Percentiles rank a stretch among this genome's conserved stretches.
phyloP scores from a whole-genome alignment of 2,113 vertebrate genomes.

The Budorcas taxicolor region DNA sequence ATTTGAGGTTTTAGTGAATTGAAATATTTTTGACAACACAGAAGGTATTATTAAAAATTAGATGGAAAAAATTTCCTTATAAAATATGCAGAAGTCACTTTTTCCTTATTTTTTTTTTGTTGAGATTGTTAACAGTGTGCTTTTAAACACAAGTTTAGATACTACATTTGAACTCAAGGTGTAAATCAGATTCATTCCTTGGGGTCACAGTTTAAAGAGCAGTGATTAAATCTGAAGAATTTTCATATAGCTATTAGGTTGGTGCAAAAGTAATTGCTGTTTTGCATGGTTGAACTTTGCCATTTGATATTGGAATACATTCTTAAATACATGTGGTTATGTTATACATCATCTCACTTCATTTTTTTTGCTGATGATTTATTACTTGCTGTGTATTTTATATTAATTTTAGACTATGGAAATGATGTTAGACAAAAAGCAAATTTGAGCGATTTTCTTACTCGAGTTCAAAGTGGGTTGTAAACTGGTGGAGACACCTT shows the following conservation, averaged over 20 bases:
- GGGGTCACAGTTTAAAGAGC: not conserved
- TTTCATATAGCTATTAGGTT: not conserved
- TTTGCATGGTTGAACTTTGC: not conserved
- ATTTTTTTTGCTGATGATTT: not conserved
- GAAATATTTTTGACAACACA: not conserved
- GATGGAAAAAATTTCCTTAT: not conserved
- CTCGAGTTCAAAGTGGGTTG: not conserved
- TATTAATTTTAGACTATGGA: not conserved
- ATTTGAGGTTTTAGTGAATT: not conserved
- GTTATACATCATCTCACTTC: not conserved
- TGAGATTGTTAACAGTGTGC: not conserved
- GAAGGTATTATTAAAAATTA: not conserved
- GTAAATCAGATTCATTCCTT: not conserved
- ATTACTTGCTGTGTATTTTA: not conserved
- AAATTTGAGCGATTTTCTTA: not conserved
- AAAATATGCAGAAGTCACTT: not conserved
- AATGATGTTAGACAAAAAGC: not conserved
- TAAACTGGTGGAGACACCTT: not conserved
- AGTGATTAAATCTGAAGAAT: not conserved
- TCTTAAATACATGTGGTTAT: not conserved
- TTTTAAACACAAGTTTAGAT: not conserved
- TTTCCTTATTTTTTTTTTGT: not conserved
- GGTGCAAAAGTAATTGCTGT: not conserved
- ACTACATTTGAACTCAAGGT: not conserved
- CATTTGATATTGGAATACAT: not conserved